Conservation (phyloP, 2,888 invertebrate genomes). For the Neocrepidodera transversa region DNA sequence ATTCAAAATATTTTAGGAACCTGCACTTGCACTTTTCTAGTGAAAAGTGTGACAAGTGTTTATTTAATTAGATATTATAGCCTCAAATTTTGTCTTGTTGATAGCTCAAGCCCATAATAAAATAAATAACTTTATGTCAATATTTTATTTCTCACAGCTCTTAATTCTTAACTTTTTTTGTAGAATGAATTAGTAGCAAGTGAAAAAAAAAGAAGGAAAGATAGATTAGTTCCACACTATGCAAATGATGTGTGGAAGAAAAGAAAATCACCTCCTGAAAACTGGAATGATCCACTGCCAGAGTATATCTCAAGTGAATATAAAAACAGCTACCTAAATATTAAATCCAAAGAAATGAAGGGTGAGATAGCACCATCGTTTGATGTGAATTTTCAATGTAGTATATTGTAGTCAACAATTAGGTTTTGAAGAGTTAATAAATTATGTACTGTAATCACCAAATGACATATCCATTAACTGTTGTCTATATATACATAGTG, state of each 20-base stretch:
- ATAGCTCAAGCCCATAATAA: too few relatives aligned
- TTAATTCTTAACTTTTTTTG: slow-evolving; percentile 15
- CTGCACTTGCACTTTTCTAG: too few relatives aligned
- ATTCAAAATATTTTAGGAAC: too few relatives aligned
- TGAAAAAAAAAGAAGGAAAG: slow-evolving; percentile 71
- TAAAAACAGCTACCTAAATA: slow-evolving; percentile 70
- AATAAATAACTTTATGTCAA: too few relatives aligned
- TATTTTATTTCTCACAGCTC: too few relatives aligned
- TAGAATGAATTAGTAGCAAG: slow-evolving; percentile 68
- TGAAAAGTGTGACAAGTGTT: too few relatives aligned
- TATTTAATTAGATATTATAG: too few relatives aligned
- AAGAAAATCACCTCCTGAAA: slow-evolving; percentile 75
- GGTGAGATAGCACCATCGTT: slow-evolving; percentile 54
- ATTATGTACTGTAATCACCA: too few relatives aligned
- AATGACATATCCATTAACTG: too few relatives aligned
- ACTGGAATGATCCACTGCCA: slow-evolving; percentile 85
- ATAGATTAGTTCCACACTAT: slow-evolving; percentile 72
- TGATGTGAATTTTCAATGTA: slow-evolving; percentile 41
- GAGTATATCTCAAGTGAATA: slow-evolving; percentile 75
- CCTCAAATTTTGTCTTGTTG: too few relatives aligned
- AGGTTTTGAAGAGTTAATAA: too few relatives aligned
- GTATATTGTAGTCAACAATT: slow-evolving; percentile 36
- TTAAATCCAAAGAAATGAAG: slow-evolving; percentile 70
- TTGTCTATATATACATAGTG: too few relatives aligned
- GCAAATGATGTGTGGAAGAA: slow-evolving; percentile 82